These are phyloP conservation scores for Drosophila eohydei DNA, from an alignment of 2,888 invertebrate species.

Conservation along the genomic window DNA sequence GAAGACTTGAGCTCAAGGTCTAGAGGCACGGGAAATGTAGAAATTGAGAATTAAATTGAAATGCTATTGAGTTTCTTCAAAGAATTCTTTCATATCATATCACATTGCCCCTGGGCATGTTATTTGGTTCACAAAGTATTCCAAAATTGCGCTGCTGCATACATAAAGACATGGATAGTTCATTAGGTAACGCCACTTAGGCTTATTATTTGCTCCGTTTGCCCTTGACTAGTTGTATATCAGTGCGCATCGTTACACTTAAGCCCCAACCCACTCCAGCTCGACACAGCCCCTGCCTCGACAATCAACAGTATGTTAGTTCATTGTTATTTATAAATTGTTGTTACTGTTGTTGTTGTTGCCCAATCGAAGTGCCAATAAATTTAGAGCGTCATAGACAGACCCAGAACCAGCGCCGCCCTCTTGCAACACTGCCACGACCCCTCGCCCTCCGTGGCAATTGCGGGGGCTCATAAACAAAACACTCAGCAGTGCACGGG, in stretches of 20 bases:
- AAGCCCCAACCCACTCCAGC: background rate
- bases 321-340: conserved; percentile 50
- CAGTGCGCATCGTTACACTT: conserved; percentile 13
- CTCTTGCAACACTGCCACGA: background rate
- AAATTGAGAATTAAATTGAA: too few relatives aligned
- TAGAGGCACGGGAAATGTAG: too few relatives aligned
- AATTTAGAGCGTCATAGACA: conserved; percentile 45
- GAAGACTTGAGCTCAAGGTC: too few relatives aligned
- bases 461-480: conserved; percentile 61
- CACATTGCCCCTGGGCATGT: too few relatives aligned
- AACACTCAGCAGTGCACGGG: conserved; percentile 66
- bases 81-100: background rate
- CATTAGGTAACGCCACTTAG: background rate
- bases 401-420: background rate
- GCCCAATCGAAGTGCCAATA: conserved; percentile 49
- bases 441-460: conserved; percentile 24
- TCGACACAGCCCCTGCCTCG: background rate
- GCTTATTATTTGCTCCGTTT: conserved; percentile 2
- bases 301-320: conserved; percentile 10
- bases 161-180: background rate
- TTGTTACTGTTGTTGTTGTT: conserved; percentile 1
- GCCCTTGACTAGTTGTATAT: conserved; percentile 17
- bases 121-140: background rate
- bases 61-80: too few relatives aligned
- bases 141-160: background rate